Conservation (phyloP, 2,797 vertebrate genomes). For the Pogonophryne albipinna region DNA sequence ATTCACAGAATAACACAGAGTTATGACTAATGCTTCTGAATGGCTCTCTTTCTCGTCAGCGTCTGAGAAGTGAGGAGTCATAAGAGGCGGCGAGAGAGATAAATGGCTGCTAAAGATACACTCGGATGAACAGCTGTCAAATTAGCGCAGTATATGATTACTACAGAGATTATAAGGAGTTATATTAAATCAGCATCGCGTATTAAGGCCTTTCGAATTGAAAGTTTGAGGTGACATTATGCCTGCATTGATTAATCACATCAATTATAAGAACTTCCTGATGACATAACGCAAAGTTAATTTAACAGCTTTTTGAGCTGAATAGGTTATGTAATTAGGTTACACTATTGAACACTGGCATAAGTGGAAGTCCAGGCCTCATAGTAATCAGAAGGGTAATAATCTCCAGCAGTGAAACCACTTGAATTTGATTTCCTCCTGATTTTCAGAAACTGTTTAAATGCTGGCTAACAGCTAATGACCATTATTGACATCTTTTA, state of each 20-base stretch:
- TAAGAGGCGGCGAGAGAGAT: background rate
- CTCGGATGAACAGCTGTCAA: slow-evolving; percentile 29
- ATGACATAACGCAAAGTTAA: background rate
- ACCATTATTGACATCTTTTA: background rate
- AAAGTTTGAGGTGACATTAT: background rate
- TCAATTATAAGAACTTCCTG: background rate
- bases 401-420: background rate
- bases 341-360: background rate
- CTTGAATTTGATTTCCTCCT: slow-evolving; percentile 13
- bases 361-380: background rate
- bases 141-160: background rate
- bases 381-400: slow-evolving; percentile 20
- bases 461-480: background rate
- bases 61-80: slow-evolving; percentile 7
- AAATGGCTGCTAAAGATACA: slow-evolving; percentile 8
- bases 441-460: slow-evolving; percentile 5
- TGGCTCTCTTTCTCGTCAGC: background rate
- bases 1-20: background rate
- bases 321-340: slow-evolving; percentile 5
- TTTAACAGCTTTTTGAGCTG: background rate
- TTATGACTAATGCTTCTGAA: slow-evolving; percentile 5
- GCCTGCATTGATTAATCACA: slow-evolving; percentile 1
- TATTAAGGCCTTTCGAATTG: background rate
- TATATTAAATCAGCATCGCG: background rate
- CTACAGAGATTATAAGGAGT: slow-evolving; percentile 5